Evolutionary conservation across 2,113 vertebrate genomes (phyloP).

Genomic region (Nettapus auritus): DNA sequence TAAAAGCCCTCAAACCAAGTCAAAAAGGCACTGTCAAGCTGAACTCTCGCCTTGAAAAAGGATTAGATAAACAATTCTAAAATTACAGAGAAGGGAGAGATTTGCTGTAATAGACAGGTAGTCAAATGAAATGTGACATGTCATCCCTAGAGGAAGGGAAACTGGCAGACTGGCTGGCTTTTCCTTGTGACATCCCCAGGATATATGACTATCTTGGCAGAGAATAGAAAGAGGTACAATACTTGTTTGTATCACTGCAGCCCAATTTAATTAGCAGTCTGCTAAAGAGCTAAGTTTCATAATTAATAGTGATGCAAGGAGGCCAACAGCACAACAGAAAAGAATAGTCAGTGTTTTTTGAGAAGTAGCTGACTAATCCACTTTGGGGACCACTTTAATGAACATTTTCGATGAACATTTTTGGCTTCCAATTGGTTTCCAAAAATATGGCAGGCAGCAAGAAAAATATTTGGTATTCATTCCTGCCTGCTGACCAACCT

Average conservation of each 20-base stretch:
- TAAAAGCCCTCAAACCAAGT: constrained; percentile 23
- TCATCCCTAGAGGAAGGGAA: constrained; percentile 37
- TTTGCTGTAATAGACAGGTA: constrained; percentile 33
- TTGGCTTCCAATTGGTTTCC: neutral
- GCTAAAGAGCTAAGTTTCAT: constrained; percentile 50
- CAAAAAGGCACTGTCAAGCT: neutral
- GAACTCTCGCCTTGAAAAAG: neutral
- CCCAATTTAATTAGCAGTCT: constrained; percentile 59
- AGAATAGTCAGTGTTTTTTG: neutral
- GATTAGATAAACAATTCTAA: constrained; percentile 59
- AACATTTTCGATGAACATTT: neutral
- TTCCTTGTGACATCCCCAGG: constrained; percentile 26
- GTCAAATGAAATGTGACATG: neutral
- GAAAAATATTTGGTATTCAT: neutral
- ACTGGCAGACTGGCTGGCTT: constrained; percentile 35
- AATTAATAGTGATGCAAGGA: constrained; percentile 59
- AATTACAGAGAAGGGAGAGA: constrained; percentile 33
- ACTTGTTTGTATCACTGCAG: constrained; percentile 17
- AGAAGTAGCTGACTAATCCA: constrained; percentile 55
- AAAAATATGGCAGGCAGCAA: neutral
- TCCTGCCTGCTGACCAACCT: constrained; percentile 5
- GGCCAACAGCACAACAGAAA: constrained; percentile 27
- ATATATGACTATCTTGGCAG: neutral
- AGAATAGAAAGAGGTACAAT: neutral
- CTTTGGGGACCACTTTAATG: constrained; percentile 8